Percentiles rank a stretch among this genome's conserved stretches.
Evolutionary conservation across 2,888 invertebrate genomes (phyloP).

Genomic region (Oxycera nigricornis): DNA sequence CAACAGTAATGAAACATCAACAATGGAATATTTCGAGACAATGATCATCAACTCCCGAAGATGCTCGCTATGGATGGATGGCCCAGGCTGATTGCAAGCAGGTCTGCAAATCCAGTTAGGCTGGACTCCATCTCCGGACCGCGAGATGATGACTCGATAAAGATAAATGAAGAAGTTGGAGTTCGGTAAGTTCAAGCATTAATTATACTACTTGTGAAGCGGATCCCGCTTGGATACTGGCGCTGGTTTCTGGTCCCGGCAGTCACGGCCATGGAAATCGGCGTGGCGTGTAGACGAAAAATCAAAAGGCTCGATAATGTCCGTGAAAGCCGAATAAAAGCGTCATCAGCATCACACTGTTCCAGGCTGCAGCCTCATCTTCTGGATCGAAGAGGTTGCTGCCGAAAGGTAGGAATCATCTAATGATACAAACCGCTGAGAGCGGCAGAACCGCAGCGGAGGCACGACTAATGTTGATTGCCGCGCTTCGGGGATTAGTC

Average conservation of each 20-base stretch:
- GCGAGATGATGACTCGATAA: slow-evolving; percentile 43
- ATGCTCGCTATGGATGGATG: neutral
- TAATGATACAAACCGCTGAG: slow-evolving; percentile 38
- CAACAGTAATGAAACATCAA: slow-evolving; percentile 29
- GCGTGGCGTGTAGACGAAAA: slow-evolving; percentile 5
- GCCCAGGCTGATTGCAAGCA: neutral
- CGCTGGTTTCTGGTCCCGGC: neutral
- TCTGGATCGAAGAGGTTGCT: neutral
- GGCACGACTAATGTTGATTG: neutral
- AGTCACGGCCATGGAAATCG: neutral
- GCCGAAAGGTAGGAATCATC: slow-evolving; percentile 38
- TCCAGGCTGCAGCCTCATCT: slow-evolving; percentile 17
- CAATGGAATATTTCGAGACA: slow-evolving; percentile 35
- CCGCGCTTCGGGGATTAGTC: neutral
- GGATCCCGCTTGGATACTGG: too few species aligned
- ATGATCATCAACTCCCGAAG: slow-evolving; percentile 42
- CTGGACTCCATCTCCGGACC: slow-evolving; percentile 3
- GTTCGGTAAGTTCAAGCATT: slow-evolving; percentile 45
- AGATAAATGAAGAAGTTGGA: slow-evolving; percentile 45
- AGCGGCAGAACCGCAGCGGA: neutral
- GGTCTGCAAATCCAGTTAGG: neutral
- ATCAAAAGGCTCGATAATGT: slow-evolving; percentile 21
- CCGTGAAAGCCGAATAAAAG: slow-evolving; percentile 33
- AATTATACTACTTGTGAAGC: slow-evolving; percentile 40
- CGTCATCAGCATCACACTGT: slow-evolving; percentile 28